These are phyloP conservation scores for Operophtera brumata DNA, from an alignment of 2,888 invertebrate species.

Conservation along the genomic window DNA sequence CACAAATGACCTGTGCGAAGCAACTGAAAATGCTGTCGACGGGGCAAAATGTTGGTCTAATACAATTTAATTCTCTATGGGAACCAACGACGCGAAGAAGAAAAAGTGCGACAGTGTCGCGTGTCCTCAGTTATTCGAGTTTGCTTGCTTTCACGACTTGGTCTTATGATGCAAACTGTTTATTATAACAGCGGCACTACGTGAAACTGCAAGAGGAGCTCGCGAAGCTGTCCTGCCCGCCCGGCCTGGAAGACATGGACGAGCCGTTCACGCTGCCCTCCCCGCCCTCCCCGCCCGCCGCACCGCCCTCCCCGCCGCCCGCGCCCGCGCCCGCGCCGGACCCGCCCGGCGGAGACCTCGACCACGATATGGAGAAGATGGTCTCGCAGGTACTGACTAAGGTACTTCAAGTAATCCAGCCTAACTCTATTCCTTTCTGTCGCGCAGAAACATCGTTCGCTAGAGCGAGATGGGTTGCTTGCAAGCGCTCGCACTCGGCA, in stretches of 20 bases:
- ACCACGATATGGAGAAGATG: constrained; percentile 89
- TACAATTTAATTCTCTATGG: too few species aligned
- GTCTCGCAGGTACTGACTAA: constrained; percentile 80
- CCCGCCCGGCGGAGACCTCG: constrained; percentile 79
- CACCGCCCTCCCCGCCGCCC: constrained; percentile 25
- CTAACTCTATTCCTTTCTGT: too few species aligned
- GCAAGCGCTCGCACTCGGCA: too few species aligned
- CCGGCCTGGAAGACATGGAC: constrained; percentile 86
- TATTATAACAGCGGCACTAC: constrained; percentile 84
- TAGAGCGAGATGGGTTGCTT: neutral
- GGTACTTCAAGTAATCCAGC: too few species aligned
- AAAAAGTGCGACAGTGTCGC: too few species aligned
- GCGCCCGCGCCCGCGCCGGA: constrained; percentile 30
- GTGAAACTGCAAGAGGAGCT: constrained; percentile 92
- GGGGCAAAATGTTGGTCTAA: too few species aligned
- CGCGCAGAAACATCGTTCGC: neutral
- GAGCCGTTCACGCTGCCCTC: constrained; percentile 77
- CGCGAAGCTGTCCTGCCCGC: constrained; percentile 89
- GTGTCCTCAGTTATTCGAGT: too few species aligned
- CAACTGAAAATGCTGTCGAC: too few species aligned
- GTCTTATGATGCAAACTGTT: too few species aligned
- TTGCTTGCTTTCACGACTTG: too few species aligned
- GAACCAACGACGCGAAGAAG: too few species aligned
- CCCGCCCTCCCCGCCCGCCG: constrained; percentile 23
- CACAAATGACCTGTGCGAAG: too few species aligned